phyloP scores from a whole-genome alignment of 2,797 vertebrate species.

The Sebastes nivosus region DNA sequence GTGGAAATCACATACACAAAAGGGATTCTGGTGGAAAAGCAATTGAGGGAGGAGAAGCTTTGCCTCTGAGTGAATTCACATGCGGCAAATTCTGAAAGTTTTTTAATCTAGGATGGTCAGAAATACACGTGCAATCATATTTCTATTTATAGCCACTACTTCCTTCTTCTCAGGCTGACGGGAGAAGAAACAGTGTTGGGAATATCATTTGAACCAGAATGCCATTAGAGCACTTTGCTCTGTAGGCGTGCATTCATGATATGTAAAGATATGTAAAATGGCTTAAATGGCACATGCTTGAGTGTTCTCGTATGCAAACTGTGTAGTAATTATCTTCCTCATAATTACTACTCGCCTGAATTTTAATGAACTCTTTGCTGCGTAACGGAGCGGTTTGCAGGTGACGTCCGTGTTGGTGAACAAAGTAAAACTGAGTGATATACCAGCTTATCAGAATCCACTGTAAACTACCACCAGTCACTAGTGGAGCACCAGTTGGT shows the following conservation, averaged over 20 bases:
- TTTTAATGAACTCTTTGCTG: constrained; percentile 40
- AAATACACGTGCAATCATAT: constrained; percentile 25
- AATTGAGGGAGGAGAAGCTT: neutral
- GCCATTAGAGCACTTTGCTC: neutral
- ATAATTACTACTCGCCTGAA: constrained; percentile 54
- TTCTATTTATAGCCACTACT: constrained; percentile 31
- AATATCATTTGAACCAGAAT: neutral
- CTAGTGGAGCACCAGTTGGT: constrained; percentile 10
- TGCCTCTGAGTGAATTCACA: constrained; percentile 10
- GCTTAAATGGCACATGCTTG: constrained; percentile 33
- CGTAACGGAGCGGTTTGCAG: constrained; percentile 18
- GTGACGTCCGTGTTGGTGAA: constrained; percentile 11
- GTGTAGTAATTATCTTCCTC: constrained; percentile 51
- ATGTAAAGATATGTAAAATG: constrained; percentile 57
- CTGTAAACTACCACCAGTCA: neutral
- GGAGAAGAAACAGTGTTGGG: constrained; percentile 1
- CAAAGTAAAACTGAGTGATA: constrained; percentile 7
- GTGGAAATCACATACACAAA: neutral
- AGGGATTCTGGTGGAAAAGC: constrained; percentile 17
- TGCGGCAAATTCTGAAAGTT: neutral
- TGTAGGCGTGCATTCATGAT: constrained; percentile 21
- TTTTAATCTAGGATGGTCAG: constrained; percentile 3
- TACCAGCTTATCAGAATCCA: neutral
- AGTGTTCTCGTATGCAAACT: constrained; percentile 30
- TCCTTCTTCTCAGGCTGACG: constrained; percentile 2